Base-by-base conservation (phyloP, 2,888 invertebrate species). In the Drosophila setosimentum region DNA sequence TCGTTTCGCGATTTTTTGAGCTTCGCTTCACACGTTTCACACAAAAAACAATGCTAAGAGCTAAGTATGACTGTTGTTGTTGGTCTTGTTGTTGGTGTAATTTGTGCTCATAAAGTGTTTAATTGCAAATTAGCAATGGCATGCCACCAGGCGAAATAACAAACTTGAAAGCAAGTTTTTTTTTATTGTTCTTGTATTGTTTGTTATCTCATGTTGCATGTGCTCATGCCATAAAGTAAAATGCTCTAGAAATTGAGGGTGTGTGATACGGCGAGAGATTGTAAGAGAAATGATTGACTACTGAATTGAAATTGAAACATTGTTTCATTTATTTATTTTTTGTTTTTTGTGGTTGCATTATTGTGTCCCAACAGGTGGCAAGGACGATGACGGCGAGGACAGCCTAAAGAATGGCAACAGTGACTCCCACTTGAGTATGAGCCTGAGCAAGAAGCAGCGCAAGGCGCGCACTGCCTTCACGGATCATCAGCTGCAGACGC, bases 381-480 rank as follows among this genome's bases (percentile, higher is more conserved):
- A 97, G 93, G 97, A 97, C 90, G 97, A 97, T 90, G 97, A 97
- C 79, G 96, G 92, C 75, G 92, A 93, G 74, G 91, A 90, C 45
- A 93, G 93, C 79, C 81, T 93, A 54, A 93, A 93, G 78, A 93
- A 92, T 79, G 91, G 92, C 76, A 85, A 75, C 18, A 49, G 70
- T 7, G 87, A 89, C 57, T 79, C 82, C 6, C 87, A 87, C 42
- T 54, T 87, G 60, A 71, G 83, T 49, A 73, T 91, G 37, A 91
- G 93, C 53, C 94, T 97, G 83, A 96, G 96, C 88, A 99, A 99
- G 94, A 99, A 99, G 93, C 98, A 99, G 92, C 94, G 99, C 76
- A 99, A 99, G 94, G 99, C 99, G 54, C 94, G 99, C 70, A 99
- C 99, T 30, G 99, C 99, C 54, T 99, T 99, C 94, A 99, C 99